phyloP scores from a whole-genome alignment of 2,113 vertebrate genomes.

The Mesitornis unicolor region DNA sequence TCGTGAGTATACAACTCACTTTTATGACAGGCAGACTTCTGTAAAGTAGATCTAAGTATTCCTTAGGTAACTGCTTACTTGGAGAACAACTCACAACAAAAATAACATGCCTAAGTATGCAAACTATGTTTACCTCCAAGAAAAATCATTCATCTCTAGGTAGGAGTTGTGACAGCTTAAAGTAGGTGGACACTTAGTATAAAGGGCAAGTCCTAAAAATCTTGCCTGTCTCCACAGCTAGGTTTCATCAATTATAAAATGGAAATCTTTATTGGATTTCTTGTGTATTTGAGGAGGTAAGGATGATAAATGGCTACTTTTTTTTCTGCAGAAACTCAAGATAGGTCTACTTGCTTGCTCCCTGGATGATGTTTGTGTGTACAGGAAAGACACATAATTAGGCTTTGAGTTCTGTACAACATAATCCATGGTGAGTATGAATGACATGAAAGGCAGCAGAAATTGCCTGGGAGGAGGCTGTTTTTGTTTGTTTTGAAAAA shows the following conservation, averaged over 20 bases:
- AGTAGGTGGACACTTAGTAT: neutral
- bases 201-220: neutral
- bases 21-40: neutral
- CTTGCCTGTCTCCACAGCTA: neutral
- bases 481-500: conserved; percentile 62
- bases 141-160: neutral
- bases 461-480: conserved; percentile 65
- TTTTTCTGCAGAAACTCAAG: neutral
- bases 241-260: neutral
- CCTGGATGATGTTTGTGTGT: conserved; percentile 45
- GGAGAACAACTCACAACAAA: neutral
- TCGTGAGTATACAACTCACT: neutral
- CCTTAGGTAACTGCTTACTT: neutral
- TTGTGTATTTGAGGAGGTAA: neutral
- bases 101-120: neutral
- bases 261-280: neutral
- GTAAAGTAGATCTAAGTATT: neutral
- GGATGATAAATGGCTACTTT: conserved; percentile 18
- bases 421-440: conserved; percentile 53
- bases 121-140: neutral
- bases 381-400: conserved; percentile 23
- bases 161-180: neutral
- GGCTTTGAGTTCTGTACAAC: conserved; percentile 63
- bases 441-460: conserved; percentile 62
- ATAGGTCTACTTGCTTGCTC: conserved; percentile 18